Evolutionary conservation across 1,140 invertebrate species (phyloP).

Genomic region (Apis florea): DNA sequence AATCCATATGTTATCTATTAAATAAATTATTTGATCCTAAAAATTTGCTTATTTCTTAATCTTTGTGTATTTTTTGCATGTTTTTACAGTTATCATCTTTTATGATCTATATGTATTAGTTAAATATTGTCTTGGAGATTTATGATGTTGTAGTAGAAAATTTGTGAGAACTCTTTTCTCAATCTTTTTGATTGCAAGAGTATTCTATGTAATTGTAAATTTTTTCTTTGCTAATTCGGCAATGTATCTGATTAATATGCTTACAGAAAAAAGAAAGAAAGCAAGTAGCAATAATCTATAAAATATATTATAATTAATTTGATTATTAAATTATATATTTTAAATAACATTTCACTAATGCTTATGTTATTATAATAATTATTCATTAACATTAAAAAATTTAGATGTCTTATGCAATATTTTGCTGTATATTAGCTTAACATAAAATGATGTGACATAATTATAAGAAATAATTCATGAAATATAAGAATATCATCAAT

Average conservation of each 20-base stretch:
- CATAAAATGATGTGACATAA: not conserved
- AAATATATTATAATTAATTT: constrained; percentile 26
- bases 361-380: not conserved
- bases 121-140: not conserved
- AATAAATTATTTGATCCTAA: constrained; percentile 31
- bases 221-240: constrained; percentile 6
- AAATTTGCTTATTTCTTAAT: constrained; percentile 1
- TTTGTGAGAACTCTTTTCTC: not conserved
- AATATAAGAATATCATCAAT: not conserved
- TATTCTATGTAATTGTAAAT: constrained; percentile 1
- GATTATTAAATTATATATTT: not conserved
- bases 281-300: not conserved
- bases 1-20: constrained; percentile 12
- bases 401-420: not conserved
- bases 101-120: not conserved
- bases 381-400: not conserved
- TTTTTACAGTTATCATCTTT: not conserved
- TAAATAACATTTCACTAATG: not conserved
- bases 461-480: not conserved
- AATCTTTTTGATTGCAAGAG: not conserved
- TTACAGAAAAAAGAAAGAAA: not conserved
- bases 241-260: constrained; percentile 2
- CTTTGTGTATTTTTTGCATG: not conserved
- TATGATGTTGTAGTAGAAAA: not conserved
- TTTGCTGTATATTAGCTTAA: constrained; percentile 12